phyloP scores from a whole-genome alignment of 2,797 vertebrate species.

The Malurus leucopterus region DNA sequence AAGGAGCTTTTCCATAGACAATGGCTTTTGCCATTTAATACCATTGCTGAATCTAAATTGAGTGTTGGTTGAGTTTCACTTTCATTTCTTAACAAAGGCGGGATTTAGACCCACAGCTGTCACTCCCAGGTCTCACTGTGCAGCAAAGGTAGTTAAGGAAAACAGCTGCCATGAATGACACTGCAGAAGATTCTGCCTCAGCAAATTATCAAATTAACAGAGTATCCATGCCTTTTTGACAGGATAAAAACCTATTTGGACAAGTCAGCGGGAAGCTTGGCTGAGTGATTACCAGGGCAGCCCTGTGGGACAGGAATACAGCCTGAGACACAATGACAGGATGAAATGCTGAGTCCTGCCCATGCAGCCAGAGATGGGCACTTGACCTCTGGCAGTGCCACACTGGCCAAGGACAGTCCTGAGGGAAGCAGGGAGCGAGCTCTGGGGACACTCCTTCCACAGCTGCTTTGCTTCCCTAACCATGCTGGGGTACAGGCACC shows the following conservation, averaged over 20 bases:
- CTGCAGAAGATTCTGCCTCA: not conserved
- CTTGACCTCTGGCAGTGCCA: not conserved
- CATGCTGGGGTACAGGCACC: accelerated
- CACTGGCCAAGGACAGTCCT: not conserved
- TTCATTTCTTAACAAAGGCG: not conserved
- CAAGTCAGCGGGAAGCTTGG: not conserved
- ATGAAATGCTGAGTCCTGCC: not conserved
- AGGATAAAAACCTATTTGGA: not conserved
- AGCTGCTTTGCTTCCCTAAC: not conserved
- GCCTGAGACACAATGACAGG: not conserved
- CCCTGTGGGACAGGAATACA: not conserved
- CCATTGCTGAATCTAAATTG: not conserved
- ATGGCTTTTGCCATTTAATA: not conserved
- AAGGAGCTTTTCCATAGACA: not conserved
- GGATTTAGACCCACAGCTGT: not conserved
- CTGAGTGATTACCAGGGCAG: not conserved
- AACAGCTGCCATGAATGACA: not conserved
- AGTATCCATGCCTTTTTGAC: not conserved
- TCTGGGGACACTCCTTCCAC: not conserved
- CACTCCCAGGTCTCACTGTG: not conserved
- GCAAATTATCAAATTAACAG: not conserved
- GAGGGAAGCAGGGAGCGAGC: not conserved
- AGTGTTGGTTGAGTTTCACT: not conserved
- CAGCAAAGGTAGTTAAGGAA: not conserved
- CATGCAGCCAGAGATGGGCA: not conserved